These are phyloP conservation scores for Dicerorhinus sumatrensis DNA, from an alignment of 2,113 vertebrate genomes.

Conservation along the genomic window DNA sequence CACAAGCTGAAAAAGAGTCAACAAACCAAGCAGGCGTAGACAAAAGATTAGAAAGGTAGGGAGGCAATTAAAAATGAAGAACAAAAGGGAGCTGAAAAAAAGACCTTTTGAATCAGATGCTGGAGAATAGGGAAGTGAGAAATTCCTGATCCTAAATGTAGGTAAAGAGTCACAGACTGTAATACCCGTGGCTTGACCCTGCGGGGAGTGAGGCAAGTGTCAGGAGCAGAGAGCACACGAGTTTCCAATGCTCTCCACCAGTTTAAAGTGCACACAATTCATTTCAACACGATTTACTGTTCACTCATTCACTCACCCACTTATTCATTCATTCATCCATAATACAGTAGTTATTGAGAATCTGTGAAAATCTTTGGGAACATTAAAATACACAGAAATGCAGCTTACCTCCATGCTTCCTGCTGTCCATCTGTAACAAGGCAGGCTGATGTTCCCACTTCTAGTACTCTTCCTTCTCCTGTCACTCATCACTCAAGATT, in stretches of 20 bases:
- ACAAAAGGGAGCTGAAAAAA: not conserved
- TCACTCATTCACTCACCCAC: not conserved
- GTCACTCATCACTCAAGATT: not conserved
- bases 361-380: not conserved
- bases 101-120: not conserved
- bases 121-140: not conserved
- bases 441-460: not conserved
- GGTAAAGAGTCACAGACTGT: not conserved
- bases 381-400: not conserved
- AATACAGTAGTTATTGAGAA: not conserved
- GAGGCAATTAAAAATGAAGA: not conserved
- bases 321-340: not conserved
- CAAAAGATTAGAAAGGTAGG: not conserved
- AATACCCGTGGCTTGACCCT: not conserved
- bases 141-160: not conserved
- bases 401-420: not conserved
- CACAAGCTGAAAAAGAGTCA: not conserved
- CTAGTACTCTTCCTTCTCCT: not conserved
- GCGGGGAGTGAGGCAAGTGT: too few relatives aligned
- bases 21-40: not conserved
- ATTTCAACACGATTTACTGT: not conserved
- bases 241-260: not conserved
- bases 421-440: not conserved
- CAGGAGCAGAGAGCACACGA: not conserved
- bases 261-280: not conserved